Evolutionary conservation across 2,888 invertebrate genomes (phyloP).

Genomic region (Agrochola lota): DNA sequence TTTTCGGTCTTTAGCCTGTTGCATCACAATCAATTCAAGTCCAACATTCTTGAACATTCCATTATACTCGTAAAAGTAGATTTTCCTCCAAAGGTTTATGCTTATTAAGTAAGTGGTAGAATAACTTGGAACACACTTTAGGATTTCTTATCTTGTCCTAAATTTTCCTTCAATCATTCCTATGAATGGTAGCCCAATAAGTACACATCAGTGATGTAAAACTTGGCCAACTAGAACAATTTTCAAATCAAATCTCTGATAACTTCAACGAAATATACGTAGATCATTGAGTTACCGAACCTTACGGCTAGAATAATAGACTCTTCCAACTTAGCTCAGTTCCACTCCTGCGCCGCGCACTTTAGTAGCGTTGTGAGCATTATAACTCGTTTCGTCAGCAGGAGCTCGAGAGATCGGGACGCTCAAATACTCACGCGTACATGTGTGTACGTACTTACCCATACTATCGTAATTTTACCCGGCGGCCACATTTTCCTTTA

Average conservation of each 20-base stretch:
- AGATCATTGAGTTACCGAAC: not conserved
- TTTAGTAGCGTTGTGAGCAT: constrained; percentile 52
- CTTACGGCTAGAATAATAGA: not conserved
- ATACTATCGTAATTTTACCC: constrained; percentile 84
- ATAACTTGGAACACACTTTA: not conserved
- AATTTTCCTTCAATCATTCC: not conserved
- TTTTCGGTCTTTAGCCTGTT: constrained; percentile 15
- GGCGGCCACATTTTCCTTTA: constrained; percentile 84
- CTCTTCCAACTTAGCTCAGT: constrained; percentile 6
- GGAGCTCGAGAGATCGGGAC: constrained; percentile 54
- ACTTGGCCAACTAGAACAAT: not conserved
- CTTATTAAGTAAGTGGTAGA: not conserved
- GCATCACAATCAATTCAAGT: constrained; percentile 2
- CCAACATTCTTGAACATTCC: not conserved
- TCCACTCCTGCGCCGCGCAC: constrained; percentile 4
- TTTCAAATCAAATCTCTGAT: not conserved
- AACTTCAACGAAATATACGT: not conserved
- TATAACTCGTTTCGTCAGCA: constrained; percentile 62
- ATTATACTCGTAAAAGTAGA: not conserved
- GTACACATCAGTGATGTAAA: not conserved
- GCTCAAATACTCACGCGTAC: constrained; percentile 64
- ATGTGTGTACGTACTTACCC: constrained; percentile 68
- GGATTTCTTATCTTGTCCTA: too few species aligned
- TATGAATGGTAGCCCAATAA: not conserved
- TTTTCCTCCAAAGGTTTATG: not conserved